Percentiles rank a stretch among this genome's conserved stretches.
Evolutionary conservation across 2,113 vertebrate genomes (phyloP).

Genomic region (Athene noctua): DNA sequence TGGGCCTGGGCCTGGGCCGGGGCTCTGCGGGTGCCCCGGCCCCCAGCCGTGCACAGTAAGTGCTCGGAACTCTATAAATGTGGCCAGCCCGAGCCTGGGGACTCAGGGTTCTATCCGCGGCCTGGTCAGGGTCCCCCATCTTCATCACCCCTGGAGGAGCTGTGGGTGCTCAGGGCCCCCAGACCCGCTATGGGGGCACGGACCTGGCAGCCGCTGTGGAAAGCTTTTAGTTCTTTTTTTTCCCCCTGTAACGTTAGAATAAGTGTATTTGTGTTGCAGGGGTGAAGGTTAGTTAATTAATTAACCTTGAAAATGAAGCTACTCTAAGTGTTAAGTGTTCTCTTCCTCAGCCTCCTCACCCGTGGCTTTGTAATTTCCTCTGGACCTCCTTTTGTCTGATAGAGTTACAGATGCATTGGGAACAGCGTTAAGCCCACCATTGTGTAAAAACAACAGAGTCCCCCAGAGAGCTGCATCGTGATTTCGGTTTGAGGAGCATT

Average conservation of each 20-base stretch:
- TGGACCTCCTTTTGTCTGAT: background rate
- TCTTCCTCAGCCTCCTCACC: background rate
- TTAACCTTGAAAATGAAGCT: background rate
- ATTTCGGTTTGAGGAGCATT: rapidly evolving
- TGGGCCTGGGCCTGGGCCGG: background rate
- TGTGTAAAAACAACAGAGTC: background rate
- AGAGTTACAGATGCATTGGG: rapidly evolving
- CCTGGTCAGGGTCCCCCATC: too few species aligned
- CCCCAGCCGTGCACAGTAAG: rapidly evolving
- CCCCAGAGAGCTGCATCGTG: rapidly evolving
- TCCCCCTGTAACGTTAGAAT: rapidly evolving
- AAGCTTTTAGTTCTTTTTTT: background rate
- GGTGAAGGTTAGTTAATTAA: background rate
- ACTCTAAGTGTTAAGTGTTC: background rate
- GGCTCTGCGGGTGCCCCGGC: too few species aligned
- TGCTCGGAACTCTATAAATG: background rate
- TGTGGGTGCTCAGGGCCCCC: background rate
- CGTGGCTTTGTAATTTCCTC: conserved; percentile 18
- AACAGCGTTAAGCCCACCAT: rapidly evolving
- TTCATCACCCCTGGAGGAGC: background rate
- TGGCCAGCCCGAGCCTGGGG: rapidly evolving
- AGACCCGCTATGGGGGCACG: rapidly evolving
- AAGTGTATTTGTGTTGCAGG: rapidly evolving
- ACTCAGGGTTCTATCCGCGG: rapidly evolving
- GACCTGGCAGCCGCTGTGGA: background rate